Percentiles rank a stretch among this genome's conserved stretches.
These are phyloP conservation scores for Cepphus grylle DNA, from an alignment of 2,113 vertebrate genomes.

Conservation along the genomic window DNA sequence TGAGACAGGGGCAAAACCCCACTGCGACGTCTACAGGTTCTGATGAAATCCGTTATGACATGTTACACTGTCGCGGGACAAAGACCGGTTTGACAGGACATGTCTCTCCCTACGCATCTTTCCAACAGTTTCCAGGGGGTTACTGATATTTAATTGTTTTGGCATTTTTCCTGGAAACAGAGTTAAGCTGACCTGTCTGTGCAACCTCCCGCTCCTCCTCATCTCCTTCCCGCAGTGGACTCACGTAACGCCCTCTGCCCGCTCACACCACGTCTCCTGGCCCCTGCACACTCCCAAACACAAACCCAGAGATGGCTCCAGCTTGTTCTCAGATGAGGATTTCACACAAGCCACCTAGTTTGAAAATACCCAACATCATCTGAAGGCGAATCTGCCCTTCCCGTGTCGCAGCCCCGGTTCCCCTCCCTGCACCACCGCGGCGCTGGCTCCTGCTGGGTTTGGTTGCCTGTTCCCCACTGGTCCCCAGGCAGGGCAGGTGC, in stretches of 20 bases:
- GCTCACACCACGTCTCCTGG: neutral
- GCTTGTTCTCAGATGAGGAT: neutral
- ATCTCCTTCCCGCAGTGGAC: neutral
- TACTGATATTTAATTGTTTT: neutral
- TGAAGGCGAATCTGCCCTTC: fast-evolving
- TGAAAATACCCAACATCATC: fast-evolving
- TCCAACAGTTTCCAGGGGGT: neutral
- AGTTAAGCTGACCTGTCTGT: neutral
- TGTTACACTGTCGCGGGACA: fast-evolving
- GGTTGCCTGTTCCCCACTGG: fast-evolving
- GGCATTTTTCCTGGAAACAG: neutral
- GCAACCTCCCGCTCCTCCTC: neutral
- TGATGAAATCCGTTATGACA: neutral
- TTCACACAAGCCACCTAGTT: neutral
- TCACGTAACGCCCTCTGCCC: neutral
- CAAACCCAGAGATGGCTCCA: neutral
- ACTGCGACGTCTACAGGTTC: neutral
- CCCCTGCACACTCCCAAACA: neutral
- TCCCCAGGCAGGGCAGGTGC: neutral
- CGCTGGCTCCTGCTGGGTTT: neutral
- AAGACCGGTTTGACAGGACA: too few relatives aligned
- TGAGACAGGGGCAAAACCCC: neutral
- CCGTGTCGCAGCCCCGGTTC: fast-evolving
- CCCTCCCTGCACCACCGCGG: fast-evolving
- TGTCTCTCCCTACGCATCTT: too few relatives aligned